Conservation (phyloP, 2,797 vertebrate genomes). For the Cephalopachus bancanus region DNA sequence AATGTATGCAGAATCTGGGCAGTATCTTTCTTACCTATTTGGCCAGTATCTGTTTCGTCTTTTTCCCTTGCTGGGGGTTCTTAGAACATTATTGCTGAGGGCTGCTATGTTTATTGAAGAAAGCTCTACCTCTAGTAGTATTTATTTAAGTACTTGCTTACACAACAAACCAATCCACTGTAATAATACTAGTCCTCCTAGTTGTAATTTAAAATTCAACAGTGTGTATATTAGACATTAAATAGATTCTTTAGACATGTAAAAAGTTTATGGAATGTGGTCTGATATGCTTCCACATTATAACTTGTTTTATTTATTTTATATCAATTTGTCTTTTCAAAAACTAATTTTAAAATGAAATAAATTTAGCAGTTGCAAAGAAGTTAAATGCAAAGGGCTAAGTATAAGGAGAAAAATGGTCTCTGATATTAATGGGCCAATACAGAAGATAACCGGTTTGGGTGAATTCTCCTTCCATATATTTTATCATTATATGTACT, state of each 20-base stretch:
- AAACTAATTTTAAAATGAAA: constrained; percentile 64
- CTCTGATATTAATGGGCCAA: constrained; percentile 23
- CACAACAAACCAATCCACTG: background rate
- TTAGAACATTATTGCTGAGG: constrained; percentile 32
- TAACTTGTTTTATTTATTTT: constrained; percentile 66
- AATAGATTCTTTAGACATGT: constrained; percentile 56
- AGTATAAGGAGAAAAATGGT: background rate
- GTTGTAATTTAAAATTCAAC: constrained; percentile 51
- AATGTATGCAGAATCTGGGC: background rate
- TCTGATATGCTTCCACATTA: constrained; percentile 15
- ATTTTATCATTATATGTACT: constrained; percentile 7
- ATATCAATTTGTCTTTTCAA: constrained; percentile 55
- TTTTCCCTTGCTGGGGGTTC: constrained; percentile 28
- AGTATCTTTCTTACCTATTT: constrained; percentile 47
- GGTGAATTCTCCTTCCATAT: constrained; percentile 34
- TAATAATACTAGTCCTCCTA: constrained; percentile 46
- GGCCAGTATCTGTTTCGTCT: background rate
- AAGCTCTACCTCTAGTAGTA: constrained; percentile 62
- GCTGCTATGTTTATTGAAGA: constrained; percentile 46
- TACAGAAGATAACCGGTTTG: constrained; percentile 38
- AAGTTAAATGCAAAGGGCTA: constrained; percentile 60
- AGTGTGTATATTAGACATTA: constrained; percentile 49
- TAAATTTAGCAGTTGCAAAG: constrained; percentile 55
- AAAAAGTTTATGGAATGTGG: constrained; percentile 70
- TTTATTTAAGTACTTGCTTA: constrained; percentile 67